Percentiles rank a stretch among this genome's conserved stretches.
phyloP scores from a whole-genome alignment of 2,888 invertebrate genomes.

The Polydrusus cervinus region DNA sequence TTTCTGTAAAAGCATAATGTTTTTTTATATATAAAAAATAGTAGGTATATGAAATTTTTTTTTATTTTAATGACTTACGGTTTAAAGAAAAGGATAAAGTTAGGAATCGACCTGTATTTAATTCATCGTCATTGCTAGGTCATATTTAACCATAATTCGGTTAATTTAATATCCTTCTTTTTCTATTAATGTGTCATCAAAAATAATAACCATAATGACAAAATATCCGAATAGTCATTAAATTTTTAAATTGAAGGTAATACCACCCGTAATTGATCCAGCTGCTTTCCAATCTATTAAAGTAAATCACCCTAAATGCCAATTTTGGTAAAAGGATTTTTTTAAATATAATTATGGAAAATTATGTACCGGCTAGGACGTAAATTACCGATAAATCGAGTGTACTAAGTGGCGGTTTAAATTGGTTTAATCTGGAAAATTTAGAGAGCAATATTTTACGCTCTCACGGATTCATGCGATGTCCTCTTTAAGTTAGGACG shows the following conservation, averaged over 20 bases:
- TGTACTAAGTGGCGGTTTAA: constrained; percentile 29
- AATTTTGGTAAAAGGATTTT: constrained; percentile 35
- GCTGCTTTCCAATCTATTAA: constrained; percentile 23
- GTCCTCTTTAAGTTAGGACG: constrained; percentile 13
- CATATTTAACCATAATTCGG: too few relatives aligned
- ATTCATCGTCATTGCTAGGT: too few relatives aligned
- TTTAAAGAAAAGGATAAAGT: too few relatives aligned
- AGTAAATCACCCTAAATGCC: constrained; percentile 28
- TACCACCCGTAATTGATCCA: constrained; percentile 16
- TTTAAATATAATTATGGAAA: constrained; percentile 41
- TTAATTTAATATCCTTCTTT: too few relatives aligned
- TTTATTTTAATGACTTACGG: too few relatives aligned
- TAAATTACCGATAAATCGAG: constrained; percentile 32
- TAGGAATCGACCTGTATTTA: too few relatives aligned
- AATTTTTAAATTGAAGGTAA: constrained; percentile 14
- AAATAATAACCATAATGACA: background rate
- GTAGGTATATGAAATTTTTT: too few relatives aligned
- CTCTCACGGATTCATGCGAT: constrained; percentile 28
- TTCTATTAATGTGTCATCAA: background rate
- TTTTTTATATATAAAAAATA: too few relatives aligned
- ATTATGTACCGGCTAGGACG: constrained; percentile 28
- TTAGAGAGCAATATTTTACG: constrained; percentile 26
- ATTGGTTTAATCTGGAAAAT: constrained; percentile 29
- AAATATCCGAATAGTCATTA: background rate
- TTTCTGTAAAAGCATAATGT: too few relatives aligned